Base-by-base conservation (phyloP, 2,113 vertebrate genomes). In the Hemiscyllium ocellatum region DNA sequence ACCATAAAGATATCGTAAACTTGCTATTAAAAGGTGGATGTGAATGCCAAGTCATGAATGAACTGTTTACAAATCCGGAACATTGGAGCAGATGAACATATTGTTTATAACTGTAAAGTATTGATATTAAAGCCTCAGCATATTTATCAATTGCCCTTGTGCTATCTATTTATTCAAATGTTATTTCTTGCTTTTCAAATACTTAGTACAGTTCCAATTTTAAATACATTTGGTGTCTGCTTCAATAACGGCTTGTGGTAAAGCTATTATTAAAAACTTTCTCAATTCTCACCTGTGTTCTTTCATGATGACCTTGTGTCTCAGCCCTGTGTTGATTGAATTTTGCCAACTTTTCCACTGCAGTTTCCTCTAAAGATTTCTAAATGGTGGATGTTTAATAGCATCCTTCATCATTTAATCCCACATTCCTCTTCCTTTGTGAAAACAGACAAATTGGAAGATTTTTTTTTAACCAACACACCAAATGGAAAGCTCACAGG, bases 121-220 rank as follows among this genome's bases (percentile, higher is more conserved):
- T 47, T 47, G 50, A 56, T 89, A 26, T 65, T 61, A 15, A 1
- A 90, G 61, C n/a, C 61, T 61, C 29, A 90, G 87, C 52, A n/a
- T 10, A 90, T 56, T 90, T 0, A 66, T 37, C 10, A 24, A 26
- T 68, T 94, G 52, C 37, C n/a, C 3, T 42, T 66, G 19, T 69
- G 20, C 0, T 1, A 1, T 13, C 8, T 20, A 26, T 68, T 20
- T 24, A 37, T 69, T 69, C 33, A 22, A 47, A 42, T 5, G 42
- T 0, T 3, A 69, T 69, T 97, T 96, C 96, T n/a, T 96, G 5
- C 33, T 66, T 87, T 87, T 10, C 85, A 52, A 86, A 26, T 87
- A 52, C 22, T 87, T 83, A 83, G 26, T 87, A 47, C 50, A 87
- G 12, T 50, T 52, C 42, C 50, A 87, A 3, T 52, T 20, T 87